Base-by-base conservation (phyloP, 37 sponge, comb jelly and placozoan species). In the Dysidea cf. avara region DNA sequence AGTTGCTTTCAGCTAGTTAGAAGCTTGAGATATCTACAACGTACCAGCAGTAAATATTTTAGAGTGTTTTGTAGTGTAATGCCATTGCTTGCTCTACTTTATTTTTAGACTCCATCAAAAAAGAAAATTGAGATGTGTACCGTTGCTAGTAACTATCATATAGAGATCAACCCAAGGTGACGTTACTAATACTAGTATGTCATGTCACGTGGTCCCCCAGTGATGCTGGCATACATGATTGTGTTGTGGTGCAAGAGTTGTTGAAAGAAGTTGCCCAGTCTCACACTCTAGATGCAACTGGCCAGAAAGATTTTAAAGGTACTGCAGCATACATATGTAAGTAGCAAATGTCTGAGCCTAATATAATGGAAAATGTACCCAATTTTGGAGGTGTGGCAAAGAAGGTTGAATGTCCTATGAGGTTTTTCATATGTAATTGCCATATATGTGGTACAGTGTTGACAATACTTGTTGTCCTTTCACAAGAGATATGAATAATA, bases 41-140 rank as follows among this genome's bases (percentile, higher is more conserved):
- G 11, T 11, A 56, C 11, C 5, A 56, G 30, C 30, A 30, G 59
- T 56, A 56, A 13, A 30, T 13, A 56, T 56, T 71, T 25, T 26
- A 31, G 31, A 57, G 55, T 20, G 39, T 2, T 53, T 2, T 13
- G 0, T 2, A 36, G 0, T 49, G 16, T 4, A 20, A 37, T 55
- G 16, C 25, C 2, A 13, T 43, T 1, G 49, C 17, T 72, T 25
- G 30, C 11, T 28, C 43, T 26, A 25, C 24, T 11, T 24, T 72
- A 30, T 76, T 53, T 59, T 33, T 56, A 96, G 93, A 98, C 99
- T 6, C 99, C 99, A 25, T 96, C 96, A 30, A 98, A 98, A 56
- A 98, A 95, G 74, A 98, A 98, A 80, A 39, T 98, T 62, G 99
- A 98, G 53, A 72, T 98, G 17, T 89, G 90, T 0, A 86, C 96